Evolutionary conservation across 2,888 invertebrate species (phyloP).

Genomic region (Microplitis manilae): DNA sequence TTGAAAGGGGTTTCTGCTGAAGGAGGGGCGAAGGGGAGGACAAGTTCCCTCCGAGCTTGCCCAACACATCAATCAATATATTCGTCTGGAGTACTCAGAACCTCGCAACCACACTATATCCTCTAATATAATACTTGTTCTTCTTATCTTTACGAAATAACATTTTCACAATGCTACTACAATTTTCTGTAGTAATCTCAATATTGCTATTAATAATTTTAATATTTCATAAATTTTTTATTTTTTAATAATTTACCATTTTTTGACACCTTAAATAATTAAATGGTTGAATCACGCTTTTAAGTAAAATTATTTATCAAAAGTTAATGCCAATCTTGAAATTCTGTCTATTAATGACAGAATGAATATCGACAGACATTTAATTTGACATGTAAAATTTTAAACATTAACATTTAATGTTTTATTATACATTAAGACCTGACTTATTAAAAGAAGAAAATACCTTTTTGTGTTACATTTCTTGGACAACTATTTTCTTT

Average conservation of each 20-base stretch:
- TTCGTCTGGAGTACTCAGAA: slow-evolving; percentile 43
- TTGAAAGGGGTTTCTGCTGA: slow-evolving; percentile 44
- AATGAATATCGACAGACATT: neutral
- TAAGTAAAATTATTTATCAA: too few relatives aligned
- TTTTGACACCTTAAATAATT: too few relatives aligned
- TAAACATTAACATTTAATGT: neutral
- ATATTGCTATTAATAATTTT: too few relatives aligned
- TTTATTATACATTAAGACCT: neutral
- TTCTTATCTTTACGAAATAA: slow-evolving; percentile 3
- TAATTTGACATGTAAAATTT: neutral
- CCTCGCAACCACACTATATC: slow-evolving; percentile 13
- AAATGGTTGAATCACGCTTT: too few relatives aligned
- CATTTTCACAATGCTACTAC: neutral
- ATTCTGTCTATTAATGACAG: neutral
- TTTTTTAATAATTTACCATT: too few relatives aligned
- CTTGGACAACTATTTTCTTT: slow-evolving; percentile 3
- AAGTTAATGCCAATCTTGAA: too few relatives aligned
- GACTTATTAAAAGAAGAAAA: neutral
- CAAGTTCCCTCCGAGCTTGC: slow-evolving; percentile 32
- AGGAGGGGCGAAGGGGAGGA: neutral
- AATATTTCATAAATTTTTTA: too few relatives aligned
- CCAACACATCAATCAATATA: slow-evolving; percentile 49
- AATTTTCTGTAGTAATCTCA: neutral
- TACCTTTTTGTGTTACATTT: neutral
- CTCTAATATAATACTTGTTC: slow-evolving; percentile 18